Evolutionary conservation across 2,113 vertebrate species (phyloP).

Genomic region (Heterotis niloticus): DNA sequence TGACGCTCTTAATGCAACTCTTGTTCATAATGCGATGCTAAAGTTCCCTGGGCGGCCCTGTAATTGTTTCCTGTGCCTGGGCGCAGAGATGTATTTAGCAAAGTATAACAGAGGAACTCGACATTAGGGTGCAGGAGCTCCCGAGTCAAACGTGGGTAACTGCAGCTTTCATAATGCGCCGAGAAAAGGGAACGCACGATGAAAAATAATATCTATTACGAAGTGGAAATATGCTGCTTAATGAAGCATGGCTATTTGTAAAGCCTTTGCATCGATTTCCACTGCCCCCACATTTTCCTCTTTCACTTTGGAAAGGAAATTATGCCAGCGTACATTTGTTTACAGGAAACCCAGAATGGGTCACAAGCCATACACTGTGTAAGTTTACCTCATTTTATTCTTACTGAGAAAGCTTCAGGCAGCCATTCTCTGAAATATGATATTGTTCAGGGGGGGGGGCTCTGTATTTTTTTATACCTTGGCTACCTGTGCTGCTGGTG

Average conservation of each 20-base stretch:
- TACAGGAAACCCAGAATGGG: background rate
- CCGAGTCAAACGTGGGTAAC: background rate
- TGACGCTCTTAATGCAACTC: background rate
- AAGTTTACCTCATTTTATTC: background rate
- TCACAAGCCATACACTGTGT: background rate
- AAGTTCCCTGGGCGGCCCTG: background rate
- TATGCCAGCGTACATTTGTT: background rate
- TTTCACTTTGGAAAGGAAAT: background rate
- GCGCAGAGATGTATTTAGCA: background rate
- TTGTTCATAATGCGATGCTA: background rate
- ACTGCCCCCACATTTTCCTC: background rate
- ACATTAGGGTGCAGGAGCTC: background rate
- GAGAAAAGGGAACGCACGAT: background rate
- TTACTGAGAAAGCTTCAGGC: background rate
- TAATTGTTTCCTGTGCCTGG: background rate
- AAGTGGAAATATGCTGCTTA: background rate
- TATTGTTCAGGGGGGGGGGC: no score
- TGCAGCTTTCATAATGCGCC: background rate
- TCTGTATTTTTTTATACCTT: no score
- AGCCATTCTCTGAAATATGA: background rate
- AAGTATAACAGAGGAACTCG: background rate
- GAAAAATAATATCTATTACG: background rate
- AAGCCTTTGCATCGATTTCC: background rate
- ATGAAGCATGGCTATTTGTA: background rate
- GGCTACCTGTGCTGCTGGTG: no score